phyloP scores from a whole-genome alignment of 37 sponge, comb jelly and placozoan species.

The Petrosia ficiformis region DNA sequence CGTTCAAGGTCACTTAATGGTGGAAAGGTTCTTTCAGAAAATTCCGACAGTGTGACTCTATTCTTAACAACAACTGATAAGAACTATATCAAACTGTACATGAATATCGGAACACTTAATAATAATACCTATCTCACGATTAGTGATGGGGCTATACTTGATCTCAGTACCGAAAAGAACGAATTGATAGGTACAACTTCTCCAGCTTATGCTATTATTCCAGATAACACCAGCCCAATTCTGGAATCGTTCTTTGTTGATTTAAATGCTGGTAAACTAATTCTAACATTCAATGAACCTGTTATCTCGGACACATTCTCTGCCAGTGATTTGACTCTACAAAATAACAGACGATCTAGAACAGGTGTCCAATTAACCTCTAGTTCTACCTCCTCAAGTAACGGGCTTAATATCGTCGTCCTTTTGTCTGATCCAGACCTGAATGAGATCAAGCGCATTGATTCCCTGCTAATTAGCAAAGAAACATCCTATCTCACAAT shows the following conservation, averaged over 20 bases:
- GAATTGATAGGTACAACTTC: slow-evolving; percentile 37
- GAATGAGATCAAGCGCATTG: slow-evolving; percentile 86
- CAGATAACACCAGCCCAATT: slow-evolving; percentile 54
- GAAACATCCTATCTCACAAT: slow-evolving; percentile 72
- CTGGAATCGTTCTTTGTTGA: slow-evolving; percentile 63
- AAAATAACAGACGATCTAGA: slow-evolving; percentile 71
- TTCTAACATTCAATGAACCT: slow-evolving; percentile 74
- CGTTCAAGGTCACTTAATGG: neutral
- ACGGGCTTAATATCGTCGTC: slow-evolving; percentile 60
- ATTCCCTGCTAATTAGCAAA: slow-evolving; percentile 42
- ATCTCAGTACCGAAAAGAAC: slow-evolving; percentile 48
- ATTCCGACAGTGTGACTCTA: slow-evolving; percentile 56
- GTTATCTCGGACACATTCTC: slow-evolving; percentile 61
- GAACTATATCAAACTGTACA: slow-evolving; percentile 68
- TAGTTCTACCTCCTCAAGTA: slow-evolving; percentile 41
- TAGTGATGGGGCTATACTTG: slow-evolving; percentile 32
- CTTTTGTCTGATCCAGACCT: slow-evolving; percentile 61
- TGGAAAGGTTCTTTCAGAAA: slow-evolving; percentile 41
- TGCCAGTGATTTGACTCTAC: slow-evolving; percentile 53
- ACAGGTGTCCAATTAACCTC: slow-evolving; percentile 64
- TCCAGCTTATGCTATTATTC: slow-evolving; percentile 20
- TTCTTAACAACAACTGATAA: slow-evolving; percentile 43
- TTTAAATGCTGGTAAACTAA: slow-evolving; percentile 62
- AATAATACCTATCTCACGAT: slow-evolving; percentile 72
- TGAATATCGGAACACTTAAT: slow-evolving; percentile 48